Evolutionary conservation across 2,797 vertebrate species (phyloP).

Genomic region (Fratercula arctica): DNA sequence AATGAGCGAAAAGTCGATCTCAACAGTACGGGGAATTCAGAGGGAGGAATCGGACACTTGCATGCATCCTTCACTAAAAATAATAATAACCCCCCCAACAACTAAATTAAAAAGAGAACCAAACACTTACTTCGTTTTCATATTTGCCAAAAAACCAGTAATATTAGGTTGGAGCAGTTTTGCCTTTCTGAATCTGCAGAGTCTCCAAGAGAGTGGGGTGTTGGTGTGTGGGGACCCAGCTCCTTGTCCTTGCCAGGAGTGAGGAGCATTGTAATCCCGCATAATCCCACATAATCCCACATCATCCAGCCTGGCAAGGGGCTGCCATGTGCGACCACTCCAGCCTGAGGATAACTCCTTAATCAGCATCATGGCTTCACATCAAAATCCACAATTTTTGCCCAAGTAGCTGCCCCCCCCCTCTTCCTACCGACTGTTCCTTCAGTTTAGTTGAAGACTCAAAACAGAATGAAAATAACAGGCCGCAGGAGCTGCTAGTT

Average conservation of each 20-base stretch:
- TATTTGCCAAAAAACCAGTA: background rate
- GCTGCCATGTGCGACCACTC: rapidly evolving
- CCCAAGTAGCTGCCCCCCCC: background rate
- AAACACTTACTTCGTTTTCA: background rate
- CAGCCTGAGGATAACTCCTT: background rate
- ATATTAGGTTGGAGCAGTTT: background rate
- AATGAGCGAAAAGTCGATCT: background rate
- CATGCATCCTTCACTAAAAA: background rate
- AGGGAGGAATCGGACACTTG: background rate
- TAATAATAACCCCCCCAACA: background rate
- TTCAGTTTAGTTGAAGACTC: background rate
- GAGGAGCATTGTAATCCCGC: background rate
- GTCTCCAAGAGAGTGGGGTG: no score
- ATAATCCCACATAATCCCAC: rapidly evolving
- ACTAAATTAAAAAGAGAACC: background rate
- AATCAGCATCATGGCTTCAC: background rate
- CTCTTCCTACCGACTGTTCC: background rate
- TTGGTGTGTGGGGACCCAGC: no score
- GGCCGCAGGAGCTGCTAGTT: rapidly evolving
- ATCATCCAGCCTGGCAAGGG: background rate
- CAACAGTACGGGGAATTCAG: background rate
- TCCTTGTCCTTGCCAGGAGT: background rate
- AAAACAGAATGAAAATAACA: background rate
- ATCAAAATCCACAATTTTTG: background rate
- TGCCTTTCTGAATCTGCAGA: background rate